A percentile compares a stretch with the other conserved stretches of the same genome.
Evolutionary conservation across 2,888 invertebrate genomes (phyloP).

Genomic region (Mactromeris polynyma): DNA sequence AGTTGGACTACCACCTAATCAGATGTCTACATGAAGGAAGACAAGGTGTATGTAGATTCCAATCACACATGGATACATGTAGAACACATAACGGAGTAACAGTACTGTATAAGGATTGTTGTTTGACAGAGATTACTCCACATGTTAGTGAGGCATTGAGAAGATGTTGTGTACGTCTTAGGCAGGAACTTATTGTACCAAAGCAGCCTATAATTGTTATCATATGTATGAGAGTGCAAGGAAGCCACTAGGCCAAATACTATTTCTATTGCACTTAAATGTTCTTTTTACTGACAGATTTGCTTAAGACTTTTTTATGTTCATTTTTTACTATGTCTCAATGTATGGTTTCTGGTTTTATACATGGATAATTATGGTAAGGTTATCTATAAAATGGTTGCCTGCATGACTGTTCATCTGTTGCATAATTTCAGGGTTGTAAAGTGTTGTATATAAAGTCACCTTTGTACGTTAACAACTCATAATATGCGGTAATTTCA

Average conservation of each 20-base stretch:
- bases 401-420: neutral
- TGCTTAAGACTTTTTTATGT: neutral
- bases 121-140: neutral
- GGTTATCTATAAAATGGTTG: neutral
- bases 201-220: neutral
- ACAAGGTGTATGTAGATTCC: neutral
- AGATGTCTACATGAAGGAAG: neutral
- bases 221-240: neutral
- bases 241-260: neutral
- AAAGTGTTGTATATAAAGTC: neutral
- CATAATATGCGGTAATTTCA: neutral
- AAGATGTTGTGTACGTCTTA: neutral
- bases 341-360: neutral
- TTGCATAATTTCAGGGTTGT: slow-evolving; percentile 14
- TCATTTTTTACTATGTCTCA: neutral
- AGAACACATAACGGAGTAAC: neutral
- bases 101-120: neutral
- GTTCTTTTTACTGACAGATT: neutral
- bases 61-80: neutral
- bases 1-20: neutral
- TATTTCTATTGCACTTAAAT: neutral
- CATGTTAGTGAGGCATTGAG: neutral
- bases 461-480: neutral
- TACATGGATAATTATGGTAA: neutral
- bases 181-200: neutral